Conservation (phyloP, 2,888 invertebrate genomes). For the Prosopocoilus inquinatus region DNA sequence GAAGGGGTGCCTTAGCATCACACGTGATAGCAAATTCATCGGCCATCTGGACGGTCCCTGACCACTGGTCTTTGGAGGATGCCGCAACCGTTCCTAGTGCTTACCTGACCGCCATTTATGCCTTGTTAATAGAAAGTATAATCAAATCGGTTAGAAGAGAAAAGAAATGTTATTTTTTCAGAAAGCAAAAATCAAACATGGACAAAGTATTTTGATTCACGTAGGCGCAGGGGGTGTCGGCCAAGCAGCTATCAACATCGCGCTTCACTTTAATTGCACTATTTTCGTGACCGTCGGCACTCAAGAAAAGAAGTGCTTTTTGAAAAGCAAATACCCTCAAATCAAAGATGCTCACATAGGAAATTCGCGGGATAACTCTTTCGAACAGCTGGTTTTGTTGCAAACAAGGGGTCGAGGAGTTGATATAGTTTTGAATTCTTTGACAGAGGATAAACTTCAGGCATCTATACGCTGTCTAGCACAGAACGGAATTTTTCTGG, state of each 20-base stretch:
- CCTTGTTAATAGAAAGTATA: constrained; percentile 49
- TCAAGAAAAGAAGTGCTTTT: constrained; percentile 76
- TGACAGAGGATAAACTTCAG: constrained; percentile 85
- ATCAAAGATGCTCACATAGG: constrained; percentile 68
- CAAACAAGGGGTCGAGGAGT: constrained; percentile 81
- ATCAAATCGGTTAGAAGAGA: background rate
- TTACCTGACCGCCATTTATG: constrained; percentile 57
- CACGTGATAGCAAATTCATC: constrained; percentile 57
- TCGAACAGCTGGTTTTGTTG: constrained; percentile 80
- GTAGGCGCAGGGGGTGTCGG: constrained; percentile 70
- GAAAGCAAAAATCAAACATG: constrained; percentile 17
- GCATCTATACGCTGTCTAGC: constrained; percentile 64
- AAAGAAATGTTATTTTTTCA: background rate
- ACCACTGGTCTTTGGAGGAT: constrained; percentile 69
- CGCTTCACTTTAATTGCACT: constrained; percentile 61
- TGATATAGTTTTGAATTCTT: constrained; percentile 84
- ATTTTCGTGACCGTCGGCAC: constrained; percentile 91
- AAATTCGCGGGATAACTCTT: constrained; percentile 82
- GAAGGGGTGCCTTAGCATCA: constrained; percentile 60
- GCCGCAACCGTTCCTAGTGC: constrained; percentile 77
- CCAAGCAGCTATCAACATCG: constrained; percentile 69
- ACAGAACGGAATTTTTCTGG: constrained; percentile 67
- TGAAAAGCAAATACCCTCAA: constrained; percentile 75
- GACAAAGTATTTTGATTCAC: constrained; percentile 52
- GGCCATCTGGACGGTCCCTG: constrained; percentile 65